Percentiles rank a stretch among this genome's conserved stretches.
Conservation (phyloP, 2,797 vertebrate genomes). For the Leucoraja ocellata region DNA sequence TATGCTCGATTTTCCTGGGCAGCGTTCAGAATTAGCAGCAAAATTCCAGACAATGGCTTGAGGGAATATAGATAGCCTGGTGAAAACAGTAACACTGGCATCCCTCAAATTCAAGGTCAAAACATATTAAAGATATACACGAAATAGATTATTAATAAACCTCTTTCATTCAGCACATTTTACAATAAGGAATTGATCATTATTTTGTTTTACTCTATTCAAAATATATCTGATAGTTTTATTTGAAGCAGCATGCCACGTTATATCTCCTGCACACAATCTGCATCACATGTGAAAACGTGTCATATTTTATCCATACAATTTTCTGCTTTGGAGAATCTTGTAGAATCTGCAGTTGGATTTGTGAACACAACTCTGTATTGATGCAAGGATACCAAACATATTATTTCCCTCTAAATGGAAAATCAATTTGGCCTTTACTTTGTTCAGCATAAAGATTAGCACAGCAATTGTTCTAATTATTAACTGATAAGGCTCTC, state of each 20-base stretch:
- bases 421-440: not conserved
- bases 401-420: not conserved
- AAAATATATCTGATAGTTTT: not conserved
- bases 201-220: not conserved
- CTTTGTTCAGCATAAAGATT: not conserved
- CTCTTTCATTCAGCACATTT: not conserved
- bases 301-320: not conserved
- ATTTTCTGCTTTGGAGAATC: not conserved
- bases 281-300: not conserved
- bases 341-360: not conserved
- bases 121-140: not conserved
- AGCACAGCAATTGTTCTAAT: not conserved
- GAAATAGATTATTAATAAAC: not conserved
- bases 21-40: too few species aligned
- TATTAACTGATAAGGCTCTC: not conserved
- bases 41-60: not conserved
- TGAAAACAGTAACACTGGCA: not conserved
- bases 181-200: not conserved
- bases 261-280: not conserved
- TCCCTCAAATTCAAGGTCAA: not conserved
- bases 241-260: not conserved
- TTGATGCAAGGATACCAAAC: not conserved
- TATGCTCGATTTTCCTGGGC: too few species aligned
- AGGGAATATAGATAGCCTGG: not conserved
- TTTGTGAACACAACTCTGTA: not conserved